phyloP scores from a whole-genome alignment of 2,888 invertebrate genomes.

The Caenorhabditis sp. region DNA sequence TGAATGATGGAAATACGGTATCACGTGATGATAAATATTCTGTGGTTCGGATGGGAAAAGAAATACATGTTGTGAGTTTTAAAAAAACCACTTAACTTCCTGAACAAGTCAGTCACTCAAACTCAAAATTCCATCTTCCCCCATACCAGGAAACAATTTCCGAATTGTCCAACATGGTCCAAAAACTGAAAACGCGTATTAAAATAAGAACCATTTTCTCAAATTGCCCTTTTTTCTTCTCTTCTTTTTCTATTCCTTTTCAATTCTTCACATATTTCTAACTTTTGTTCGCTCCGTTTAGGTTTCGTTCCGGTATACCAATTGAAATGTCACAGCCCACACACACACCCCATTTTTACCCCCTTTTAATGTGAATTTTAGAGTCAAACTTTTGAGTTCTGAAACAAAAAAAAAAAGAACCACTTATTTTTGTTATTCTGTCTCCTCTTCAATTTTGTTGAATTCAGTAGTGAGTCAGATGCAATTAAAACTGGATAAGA shows the following conservation, averaged over 20 bases:
- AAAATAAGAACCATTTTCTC: conserved; percentile 35
- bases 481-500: conserved; percentile 51
- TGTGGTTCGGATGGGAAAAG: no score
- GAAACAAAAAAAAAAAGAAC: neutral
- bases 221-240: conserved; percentile 3
- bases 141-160: conserved; percentile 23
- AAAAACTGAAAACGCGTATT: conserved; percentile 25
- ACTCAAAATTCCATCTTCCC: neutral
- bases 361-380: neutral
- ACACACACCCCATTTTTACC: neutral
- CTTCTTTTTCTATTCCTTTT: conserved; percentile 1
- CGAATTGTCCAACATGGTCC: neutral
- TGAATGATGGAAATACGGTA: no score
- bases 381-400: neutral
- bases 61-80: no score
- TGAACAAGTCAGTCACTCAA: neutral
- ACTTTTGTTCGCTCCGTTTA: conserved; percentile 27
- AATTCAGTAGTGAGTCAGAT: conserved; percentile 17
- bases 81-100: neutral
- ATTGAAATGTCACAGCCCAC: conserved; percentile 28
- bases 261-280: conserved; percentile 11
- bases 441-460: neutral
- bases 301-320: conserved; percentile 36
- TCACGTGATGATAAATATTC: no score
- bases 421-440: neutral